phyloP scores from a whole-genome alignment of 1,140 invertebrate genomes.

The Spodoptera frugiperda region DNA sequence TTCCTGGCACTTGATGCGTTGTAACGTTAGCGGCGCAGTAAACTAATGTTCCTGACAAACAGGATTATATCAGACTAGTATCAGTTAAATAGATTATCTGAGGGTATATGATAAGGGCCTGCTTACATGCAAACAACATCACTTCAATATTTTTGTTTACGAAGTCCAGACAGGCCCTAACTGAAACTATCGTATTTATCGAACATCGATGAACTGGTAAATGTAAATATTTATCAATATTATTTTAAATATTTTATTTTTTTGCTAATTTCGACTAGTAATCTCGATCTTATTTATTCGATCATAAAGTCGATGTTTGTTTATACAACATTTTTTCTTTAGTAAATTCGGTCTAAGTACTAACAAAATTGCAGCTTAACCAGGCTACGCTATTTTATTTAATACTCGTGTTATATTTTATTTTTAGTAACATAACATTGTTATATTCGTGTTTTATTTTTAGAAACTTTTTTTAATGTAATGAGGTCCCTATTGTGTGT shows the following conservation, averaged over 20 bases:
- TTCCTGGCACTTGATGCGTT: not conserved
- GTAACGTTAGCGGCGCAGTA: not conserved
- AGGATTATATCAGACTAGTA: not conserved
- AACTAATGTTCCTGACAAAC: not conserved
- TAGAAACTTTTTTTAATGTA: slow-evolving; percentile 25
- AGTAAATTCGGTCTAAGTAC: slow-evolving; percentile 15
- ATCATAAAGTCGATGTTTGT: slow-evolving; percentile 26
- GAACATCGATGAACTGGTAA: not conserved
- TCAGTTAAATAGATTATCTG: not conserved
- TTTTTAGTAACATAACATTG: slow-evolving; percentile 16
- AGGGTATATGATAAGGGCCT: no score
- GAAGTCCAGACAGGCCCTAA: not conserved
- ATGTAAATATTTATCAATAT: slow-evolving; percentile 17
- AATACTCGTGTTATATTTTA: slow-evolving; percentile 37
- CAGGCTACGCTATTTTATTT: slow-evolving; percentile 10
- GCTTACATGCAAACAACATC: no score
- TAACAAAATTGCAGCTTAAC: slow-evolving; percentile 26
- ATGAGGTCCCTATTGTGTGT: slow-evolving; percentile 20
- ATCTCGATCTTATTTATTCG: slow-evolving; percentile 23
- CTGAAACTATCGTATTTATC: not conserved
- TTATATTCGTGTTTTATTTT: slow-evolving; percentile 30
- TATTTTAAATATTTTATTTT: slow-evolving; percentile 4
- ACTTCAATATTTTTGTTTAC: no score
- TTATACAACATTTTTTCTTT: not conserved
- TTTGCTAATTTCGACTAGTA: not conserved